A percentile compares a stretch with the other conserved stretches of the same genome.
Conservation (phyloP, 1,140 invertebrate genomes). For the Bombus superbus region DNA sequence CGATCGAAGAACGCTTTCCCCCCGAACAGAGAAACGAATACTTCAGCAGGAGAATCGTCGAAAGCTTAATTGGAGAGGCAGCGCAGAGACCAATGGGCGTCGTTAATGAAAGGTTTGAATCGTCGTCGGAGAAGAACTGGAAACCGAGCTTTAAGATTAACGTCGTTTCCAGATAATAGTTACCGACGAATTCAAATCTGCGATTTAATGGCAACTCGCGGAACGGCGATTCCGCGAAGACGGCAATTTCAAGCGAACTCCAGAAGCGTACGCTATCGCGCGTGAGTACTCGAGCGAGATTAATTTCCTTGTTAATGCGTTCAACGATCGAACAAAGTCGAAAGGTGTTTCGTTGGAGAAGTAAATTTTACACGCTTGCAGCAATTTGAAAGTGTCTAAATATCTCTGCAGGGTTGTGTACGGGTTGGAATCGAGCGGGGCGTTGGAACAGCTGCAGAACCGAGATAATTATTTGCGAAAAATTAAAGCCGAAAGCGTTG, state of each 20-base stretch:
- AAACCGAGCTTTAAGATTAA: not conserved
- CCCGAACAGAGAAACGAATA: not conserved
- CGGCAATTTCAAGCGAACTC: not conserved
- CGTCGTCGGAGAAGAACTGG: not conserved
- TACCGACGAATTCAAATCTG: not conserved
- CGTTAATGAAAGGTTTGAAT: not conserved
- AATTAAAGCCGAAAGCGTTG: slow-evolving; percentile 4
- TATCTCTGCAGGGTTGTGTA: too few relatives aligned
- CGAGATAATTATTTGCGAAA: slow-evolving; percentile 23
- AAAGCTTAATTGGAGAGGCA: not conserved
- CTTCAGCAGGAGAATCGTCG: too few relatives aligned
- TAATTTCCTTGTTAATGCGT: too few relatives aligned
- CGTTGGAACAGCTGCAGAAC: slow-evolving; percentile 1
- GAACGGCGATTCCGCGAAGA: not conserved
- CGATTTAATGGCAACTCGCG: not conserved
- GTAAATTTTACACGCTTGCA: too few relatives aligned
- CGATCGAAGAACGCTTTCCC: not conserved
- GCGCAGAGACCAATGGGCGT: not conserved
- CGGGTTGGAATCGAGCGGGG: too few relatives aligned
- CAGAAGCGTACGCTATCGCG: too few relatives aligned
- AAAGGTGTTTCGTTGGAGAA: too few relatives aligned
- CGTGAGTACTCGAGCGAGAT: too few relatives aligned
- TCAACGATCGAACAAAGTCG: too few relatives aligned
- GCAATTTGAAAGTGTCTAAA: too few relatives aligned
- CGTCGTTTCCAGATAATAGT: not conserved